Evolutionary conservation across 2,888 invertebrate genomes (phyloP).

Genomic region (Nemotelus pantherinus): DNA sequence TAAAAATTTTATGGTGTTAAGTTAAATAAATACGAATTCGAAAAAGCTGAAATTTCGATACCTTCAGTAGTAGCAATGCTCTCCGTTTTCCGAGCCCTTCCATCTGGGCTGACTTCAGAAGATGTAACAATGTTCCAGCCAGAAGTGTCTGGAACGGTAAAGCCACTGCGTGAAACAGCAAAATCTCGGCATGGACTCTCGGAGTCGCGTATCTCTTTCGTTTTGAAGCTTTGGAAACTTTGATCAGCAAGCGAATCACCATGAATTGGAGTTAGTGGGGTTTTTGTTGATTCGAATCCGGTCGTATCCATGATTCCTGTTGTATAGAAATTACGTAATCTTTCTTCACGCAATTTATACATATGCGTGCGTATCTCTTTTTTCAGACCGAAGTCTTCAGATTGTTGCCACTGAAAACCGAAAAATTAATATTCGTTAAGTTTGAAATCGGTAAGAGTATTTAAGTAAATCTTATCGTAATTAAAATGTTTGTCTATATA

Average conservation of each 20-base stretch:
- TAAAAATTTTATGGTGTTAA: not conserved
- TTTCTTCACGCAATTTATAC: conserved; percentile 83
- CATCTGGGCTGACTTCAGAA: conserved; percentile 72
- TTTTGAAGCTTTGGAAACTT: conserved; percentile 80
- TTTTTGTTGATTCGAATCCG: conserved; percentile 63
- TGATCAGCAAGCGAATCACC: conserved; percentile 79
- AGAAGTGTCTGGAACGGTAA: conserved; percentile 63
- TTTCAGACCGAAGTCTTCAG: conserved; percentile 85
- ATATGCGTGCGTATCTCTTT: conserved; percentile 88
- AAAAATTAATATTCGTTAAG: not conserved
- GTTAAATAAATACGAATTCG: conserved; percentile 56
- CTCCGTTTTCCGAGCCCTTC: conserved; percentile 70
- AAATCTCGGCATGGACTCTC: conserved; percentile 74
- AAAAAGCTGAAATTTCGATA: conserved; percentile 22
- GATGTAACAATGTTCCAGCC: conserved; percentile 76
- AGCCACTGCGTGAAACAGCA: conserved; percentile 57
- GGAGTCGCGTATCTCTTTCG: conserved; percentile 81
- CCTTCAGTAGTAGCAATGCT: conserved; percentile 74
- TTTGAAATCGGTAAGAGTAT: too few species aligned
- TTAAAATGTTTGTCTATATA: too few species aligned
- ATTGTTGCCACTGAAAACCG: conserved; percentile 80
- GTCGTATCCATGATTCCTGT: conserved; percentile 66
- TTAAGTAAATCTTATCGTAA: too few species aligned
- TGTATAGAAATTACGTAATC: conserved; percentile 77
- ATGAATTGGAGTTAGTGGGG: conserved; percentile 68